These are phyloP conservation scores for Tromatobia lineatoria DNA, from an alignment of 2,888 invertebrate genomes.

Conservation along the genomic window DNA sequence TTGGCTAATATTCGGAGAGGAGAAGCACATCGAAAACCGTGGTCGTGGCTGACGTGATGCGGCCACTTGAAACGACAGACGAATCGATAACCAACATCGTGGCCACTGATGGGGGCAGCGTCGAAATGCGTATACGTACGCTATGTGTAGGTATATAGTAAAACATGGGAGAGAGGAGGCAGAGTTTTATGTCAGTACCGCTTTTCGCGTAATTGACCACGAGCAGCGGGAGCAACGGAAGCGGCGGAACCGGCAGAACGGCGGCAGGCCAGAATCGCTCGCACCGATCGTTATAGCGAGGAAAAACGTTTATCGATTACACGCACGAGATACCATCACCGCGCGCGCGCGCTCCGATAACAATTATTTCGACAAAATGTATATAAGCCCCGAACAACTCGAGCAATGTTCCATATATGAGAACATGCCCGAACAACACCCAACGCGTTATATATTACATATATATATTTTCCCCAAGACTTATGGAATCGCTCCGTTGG, in stretches of 20 bases:
- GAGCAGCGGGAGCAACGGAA: conserved; percentile 19
- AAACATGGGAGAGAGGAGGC: conserved; percentile 14
- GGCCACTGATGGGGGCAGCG: conserved; percentile 39
- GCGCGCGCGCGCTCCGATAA: conserved; percentile 36
- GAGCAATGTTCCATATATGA: not conserved
- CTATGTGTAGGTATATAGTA: conserved; percentile 16
- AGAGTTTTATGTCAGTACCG: conserved; percentile 47
- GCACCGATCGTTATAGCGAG: conserved; percentile 42
- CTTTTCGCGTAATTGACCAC: conserved; percentile 65
- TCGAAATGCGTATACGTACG: conserved; percentile 39
- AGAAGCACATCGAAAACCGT: conserved; percentile 29
- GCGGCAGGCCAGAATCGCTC: conserved; percentile 36
- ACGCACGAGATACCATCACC: conserved; percentile 33
- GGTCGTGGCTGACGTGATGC: conserved; percentile 35
- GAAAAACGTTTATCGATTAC: conserved; percentile 59
- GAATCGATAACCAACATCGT: conserved; percentile 59
- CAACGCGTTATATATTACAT: too few relatives aligned
- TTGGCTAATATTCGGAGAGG: conserved; percentile 26
- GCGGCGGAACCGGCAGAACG: conserved; percentile 15
- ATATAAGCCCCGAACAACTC: not conserved
- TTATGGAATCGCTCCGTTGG: conserved; percentile 9
- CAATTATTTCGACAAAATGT: conserved; percentile 48
- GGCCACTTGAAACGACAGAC: conserved; percentile 59
- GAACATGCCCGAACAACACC: too few relatives aligned
- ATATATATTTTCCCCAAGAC: conserved; percentile 2